A percentile compares a stretch with the other conserved stretches of the same genome.
Evolutionary conservation across 2,888 invertebrate genomes (phyloP).

Genomic region (Psylliodes chrysocephalus): DNA sequence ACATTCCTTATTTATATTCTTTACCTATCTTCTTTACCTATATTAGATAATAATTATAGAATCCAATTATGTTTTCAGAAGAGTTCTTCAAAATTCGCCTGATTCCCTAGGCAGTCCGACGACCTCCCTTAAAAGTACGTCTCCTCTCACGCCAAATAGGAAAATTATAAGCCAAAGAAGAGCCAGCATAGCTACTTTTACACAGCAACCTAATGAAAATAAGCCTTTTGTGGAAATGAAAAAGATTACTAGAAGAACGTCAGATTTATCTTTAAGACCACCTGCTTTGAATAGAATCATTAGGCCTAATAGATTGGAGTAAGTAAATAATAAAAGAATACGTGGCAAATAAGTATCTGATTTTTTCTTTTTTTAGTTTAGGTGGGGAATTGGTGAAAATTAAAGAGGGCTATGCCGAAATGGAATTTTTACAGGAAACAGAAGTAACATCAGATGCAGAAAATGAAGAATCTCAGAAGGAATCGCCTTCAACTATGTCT

Average conservation of each 20-base stretch:
- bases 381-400: constrained; percentile 62
- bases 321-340: too few relatives aligned
- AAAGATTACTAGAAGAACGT: constrained; percentile 57
- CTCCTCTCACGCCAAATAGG: constrained; percentile 37
- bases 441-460: constrained; percentile 30
- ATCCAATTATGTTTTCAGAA: constrained; percentile 55
- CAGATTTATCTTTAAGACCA: constrained; percentile 57
- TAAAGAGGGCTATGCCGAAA: constrained; percentile 55
- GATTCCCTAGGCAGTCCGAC: constrained; percentile 42
- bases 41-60: too few relatives aligned
- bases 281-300: constrained; percentile 55
- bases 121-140: constrained; percentile 23
- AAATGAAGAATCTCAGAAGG: constrained; percentile 28
- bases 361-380: too few relatives aligned
- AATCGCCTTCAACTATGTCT: constrained; percentile 24
- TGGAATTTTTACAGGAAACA: constrained; percentile 39
- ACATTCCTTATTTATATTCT: too few relatives aligned
- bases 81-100: constrained; percentile 56
- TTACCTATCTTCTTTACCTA: too few relatives aligned
- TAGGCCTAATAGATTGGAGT: constrained; percentile 64
- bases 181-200: constrained; percentile 68
- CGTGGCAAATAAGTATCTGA: too few relatives aligned
- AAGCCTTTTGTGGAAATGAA: constrained; percentile 36
- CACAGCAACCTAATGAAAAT: constrained; percentile 57
- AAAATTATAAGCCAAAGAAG: constrained; percentile 63